phyloP scores from a whole-genome alignment of 2,797 vertebrate genomes.

The Clarias platycephalus region DNA sequence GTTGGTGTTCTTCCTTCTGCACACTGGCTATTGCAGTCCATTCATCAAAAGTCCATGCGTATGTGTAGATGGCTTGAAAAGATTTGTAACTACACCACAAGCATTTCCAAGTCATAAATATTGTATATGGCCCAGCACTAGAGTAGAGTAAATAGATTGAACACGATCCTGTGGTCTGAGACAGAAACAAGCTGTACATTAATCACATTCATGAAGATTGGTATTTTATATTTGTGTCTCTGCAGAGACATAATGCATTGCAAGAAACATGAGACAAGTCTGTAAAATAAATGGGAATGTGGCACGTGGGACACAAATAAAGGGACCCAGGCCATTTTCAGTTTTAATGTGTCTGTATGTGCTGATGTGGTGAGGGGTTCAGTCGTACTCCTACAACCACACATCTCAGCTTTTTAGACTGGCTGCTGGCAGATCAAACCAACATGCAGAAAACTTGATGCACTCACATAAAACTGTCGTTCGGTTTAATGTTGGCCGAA shows the following conservation, averaged over 20 bases:
- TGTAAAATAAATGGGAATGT: constrained; percentile 37
- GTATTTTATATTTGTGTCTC: constrained; percentile 38
- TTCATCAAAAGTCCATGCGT: constrained; percentile 18
- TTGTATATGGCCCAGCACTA: constrained; percentile 14
- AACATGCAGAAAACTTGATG: constrained; percentile 14
- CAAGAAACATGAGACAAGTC: constrained; percentile 20
- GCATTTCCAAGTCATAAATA: constrained; percentile 29
- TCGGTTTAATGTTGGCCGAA: constrained; percentile 18
- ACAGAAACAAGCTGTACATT: constrained; percentile 38
- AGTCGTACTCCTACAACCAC: constrained; percentile 9
- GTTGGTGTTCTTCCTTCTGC: neutral
- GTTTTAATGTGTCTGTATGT: constrained; percentile 22
- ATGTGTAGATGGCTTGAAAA: constrained; percentile 20
- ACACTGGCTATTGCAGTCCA: neutral
- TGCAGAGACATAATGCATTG: constrained; percentile 27
- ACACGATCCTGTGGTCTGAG: constrained; percentile 8
- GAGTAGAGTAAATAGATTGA: constrained; percentile 23
- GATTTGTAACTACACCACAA: constrained; percentile 35
- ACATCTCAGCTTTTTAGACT: neutral
- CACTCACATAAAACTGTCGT: constrained; percentile 19
- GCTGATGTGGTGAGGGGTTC: constrained; percentile 25
- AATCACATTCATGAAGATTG: constrained; percentile 40
- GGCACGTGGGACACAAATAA: constrained; percentile 15
- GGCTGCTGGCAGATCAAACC: neutral
- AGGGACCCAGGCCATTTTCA: constrained; percentile 21